A percentile compares a stretch with the other conserved stretches of the same genome.
Evolutionary conservation across 2,797 vertebrate species (phyloP).

Genomic region (Ctenosaura bakeri): DNA sequence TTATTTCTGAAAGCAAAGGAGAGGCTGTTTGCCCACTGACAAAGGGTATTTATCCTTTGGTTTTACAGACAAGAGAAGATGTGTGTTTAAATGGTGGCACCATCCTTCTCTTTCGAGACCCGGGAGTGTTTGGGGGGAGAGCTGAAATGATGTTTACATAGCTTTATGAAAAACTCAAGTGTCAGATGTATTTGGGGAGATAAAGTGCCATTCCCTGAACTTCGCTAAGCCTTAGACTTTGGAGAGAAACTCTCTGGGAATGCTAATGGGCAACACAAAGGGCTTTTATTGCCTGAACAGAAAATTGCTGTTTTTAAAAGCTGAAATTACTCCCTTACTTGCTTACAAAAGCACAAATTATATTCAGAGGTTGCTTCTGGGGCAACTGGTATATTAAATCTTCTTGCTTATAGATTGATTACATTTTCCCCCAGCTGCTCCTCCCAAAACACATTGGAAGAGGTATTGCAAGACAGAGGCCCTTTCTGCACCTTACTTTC

Average conservation of each 20-base stretch:
- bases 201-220: conserved; percentile 47
- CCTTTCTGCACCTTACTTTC: too few species aligned
- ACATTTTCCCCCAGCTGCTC: too few species aligned
- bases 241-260: neutral
- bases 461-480: neutral
- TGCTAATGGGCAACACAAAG: conserved; percentile 20
- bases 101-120: neutral
- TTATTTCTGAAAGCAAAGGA: conserved; percentile 9
- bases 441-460: neutral
- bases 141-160: conserved; percentile 18
- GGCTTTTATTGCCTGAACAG: neutral
- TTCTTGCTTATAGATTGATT: neutral
- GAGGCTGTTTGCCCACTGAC: neutral
- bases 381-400: neutral
- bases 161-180: conserved; percentile 13
- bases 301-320: conserved; percentile 21
- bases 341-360: neutral
- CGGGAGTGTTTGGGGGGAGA: neutral
- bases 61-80: conserved; percentile 14
- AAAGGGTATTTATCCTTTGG: neutral
- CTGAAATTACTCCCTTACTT: neutral
- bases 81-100: neutral
- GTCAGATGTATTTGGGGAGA: conserved; percentile 40
- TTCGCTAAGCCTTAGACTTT: conserved; percentile 3
- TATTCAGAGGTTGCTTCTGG: too few species aligned